Evolutionary conservation across 1,140 invertebrate genomes (phyloP), one percentile per base, ranked within the genome.

Genomic region (Calliopsis andreniformis): DNA sequence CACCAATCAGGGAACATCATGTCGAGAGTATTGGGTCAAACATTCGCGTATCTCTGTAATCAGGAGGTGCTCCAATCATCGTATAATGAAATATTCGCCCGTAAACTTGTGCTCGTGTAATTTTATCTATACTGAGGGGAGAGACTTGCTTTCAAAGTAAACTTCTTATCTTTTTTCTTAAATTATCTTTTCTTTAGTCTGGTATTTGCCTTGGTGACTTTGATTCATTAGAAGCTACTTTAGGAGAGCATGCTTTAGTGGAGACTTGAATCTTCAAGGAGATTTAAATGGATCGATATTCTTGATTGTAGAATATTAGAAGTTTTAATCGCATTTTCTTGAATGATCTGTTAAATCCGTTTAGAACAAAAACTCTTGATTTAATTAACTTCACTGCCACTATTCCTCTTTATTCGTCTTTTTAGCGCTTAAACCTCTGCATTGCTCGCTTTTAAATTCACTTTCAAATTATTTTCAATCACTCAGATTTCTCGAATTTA

Each of bases 211-310:
- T 43, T 55, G 53, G 63, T 80, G 71, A 80, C 72, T 63, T 80
- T 70, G 47, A 51, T 64, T 84, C 62, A 73, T 84, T 84, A 84
- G 81, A 28, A 71, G 47, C 20, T 71, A 39, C 47, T 63, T 73
- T 78, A 56, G 56, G 43, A 67, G 43, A 76, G 45, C 32, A 43
- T 18, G 25, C n/a, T 56, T 56, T 23, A 68, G 64, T 63, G 18
- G 25, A 25, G 14, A 64, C 70, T 45, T 25, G 42, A 39, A 10
- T 43, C 53, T 76, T 67, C 43, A 72, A 70, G 67, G 56, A 28
- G 18, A 7, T 20, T 62, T 53, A 5, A 71, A 51, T 6, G 32
- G 35, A 53, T 58, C 49, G 23, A 59, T 66, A 12, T 61, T 25
- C 10, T 12, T 32, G 43, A 16, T 61, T 47, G 39, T 18, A 32